A percentile compares a stretch with the other conserved stretches of the same genome.
Conservation (phyloP, 2,113 vertebrate genomes). For the Atractosteus spatula region DNA sequence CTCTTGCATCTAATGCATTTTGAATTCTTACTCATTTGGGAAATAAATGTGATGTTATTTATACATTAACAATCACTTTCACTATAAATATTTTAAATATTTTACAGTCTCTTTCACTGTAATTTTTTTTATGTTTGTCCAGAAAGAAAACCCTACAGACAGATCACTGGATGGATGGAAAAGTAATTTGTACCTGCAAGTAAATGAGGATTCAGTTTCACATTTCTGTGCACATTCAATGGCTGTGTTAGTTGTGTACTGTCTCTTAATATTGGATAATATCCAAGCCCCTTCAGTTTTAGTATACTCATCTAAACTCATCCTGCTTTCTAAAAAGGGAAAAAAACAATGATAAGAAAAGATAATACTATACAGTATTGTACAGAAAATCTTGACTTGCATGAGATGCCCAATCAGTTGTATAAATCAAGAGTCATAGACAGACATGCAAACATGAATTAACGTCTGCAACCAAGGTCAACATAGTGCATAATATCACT, state of each 20-base stretch:
- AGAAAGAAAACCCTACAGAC: neutral
- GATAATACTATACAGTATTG: too few relatives aligned
- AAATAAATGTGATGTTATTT: neutral
- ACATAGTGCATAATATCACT: too few relatives aligned
- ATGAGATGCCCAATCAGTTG: too few relatives aligned
- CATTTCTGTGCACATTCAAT: slow-evolving; percentile 57
- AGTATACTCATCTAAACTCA: slow-evolving; percentile 40
- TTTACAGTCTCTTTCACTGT: too few relatives aligned
- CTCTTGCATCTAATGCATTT: too few relatives aligned
- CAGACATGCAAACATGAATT: too few relatives aligned
- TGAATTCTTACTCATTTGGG: too few relatives aligned
- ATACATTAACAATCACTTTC: too few relatives aligned
- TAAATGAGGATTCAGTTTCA: slow-evolving; percentile 50
- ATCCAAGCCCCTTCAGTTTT: slow-evolving; percentile 68
- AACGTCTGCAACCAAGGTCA: too few relatives aligned
- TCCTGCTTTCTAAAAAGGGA: slow-evolving; percentile 36
- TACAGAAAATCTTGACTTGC: too few relatives aligned
- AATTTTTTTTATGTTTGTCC: neutral
- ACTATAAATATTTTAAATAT: neutral
- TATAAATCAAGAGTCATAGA: too few relatives aligned
- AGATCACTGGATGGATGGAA: neutral
- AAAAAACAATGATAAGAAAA: neutral
- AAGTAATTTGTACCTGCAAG: slow-evolving; percentile 53
- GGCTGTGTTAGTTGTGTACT: slow-evolving; percentile 33
- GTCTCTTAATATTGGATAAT: slow-evolving; percentile 35